Evolutionary conservation across 2,888 invertebrate genomes (phyloP).

Genomic region (Limnephilus auricula): DNA sequence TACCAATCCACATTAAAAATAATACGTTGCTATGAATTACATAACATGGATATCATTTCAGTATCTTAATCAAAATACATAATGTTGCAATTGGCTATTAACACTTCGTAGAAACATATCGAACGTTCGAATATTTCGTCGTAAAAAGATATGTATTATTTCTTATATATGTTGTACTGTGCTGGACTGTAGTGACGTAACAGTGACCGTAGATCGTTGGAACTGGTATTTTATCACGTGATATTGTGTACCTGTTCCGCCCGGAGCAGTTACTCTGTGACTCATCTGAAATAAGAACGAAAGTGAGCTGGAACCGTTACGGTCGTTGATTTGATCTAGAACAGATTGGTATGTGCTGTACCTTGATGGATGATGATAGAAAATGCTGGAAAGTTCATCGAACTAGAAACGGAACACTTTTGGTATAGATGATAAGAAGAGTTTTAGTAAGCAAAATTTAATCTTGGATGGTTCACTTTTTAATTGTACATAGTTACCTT

Average conservation of each 20-base stretch:
- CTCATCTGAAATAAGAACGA: conserved; percentile 36
- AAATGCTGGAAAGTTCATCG: not conserved
- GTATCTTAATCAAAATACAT: not conserved
- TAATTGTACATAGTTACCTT: no score
- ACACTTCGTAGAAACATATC: not conserved
- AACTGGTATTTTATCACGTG: not conserved
- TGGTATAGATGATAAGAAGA: no score
- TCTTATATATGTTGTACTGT: not conserved
- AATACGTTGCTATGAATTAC: not conserved
- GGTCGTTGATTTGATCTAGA: not conserved
- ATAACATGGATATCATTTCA: not conserved
- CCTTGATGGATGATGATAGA: not conserved
- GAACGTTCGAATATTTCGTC: not conserved
- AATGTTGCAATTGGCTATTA: not conserved
- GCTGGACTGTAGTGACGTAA: not conserved
- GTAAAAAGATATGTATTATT: not conserved
- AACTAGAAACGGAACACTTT: not conserved
- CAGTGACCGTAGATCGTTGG: not conserved
- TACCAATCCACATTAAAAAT: no score
- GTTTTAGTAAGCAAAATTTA: no score
- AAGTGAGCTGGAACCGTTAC: conserved; percentile 25
- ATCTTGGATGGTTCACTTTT: no score
- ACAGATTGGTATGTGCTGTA: not conserved
- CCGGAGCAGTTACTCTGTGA: conserved; percentile 10
- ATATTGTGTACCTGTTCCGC: not conserved